Evolutionary conservation across 2,888 invertebrate species (phyloP).

Genomic region (Apotomis betuletana): DNA sequence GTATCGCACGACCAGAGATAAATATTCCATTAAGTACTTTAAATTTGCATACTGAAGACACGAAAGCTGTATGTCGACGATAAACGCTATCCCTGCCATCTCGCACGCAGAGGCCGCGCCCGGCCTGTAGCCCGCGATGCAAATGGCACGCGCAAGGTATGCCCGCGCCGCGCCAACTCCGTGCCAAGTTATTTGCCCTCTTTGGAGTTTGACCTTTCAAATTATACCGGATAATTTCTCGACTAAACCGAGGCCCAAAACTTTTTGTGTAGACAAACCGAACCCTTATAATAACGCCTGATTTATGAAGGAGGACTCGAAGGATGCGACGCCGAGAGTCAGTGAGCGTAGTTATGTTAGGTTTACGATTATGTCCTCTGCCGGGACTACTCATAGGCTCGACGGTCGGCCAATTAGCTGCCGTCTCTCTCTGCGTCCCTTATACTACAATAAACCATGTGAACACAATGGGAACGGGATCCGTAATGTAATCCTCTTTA

Average conservation of each 20-base stretch:
- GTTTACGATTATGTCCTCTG: neutral
- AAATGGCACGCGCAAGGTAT: neutral
- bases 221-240: conserved; percentile 23
- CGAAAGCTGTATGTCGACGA: too few species aligned
- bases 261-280: conserved; percentile 28
- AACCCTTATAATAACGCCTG: conserved; percentile 24
- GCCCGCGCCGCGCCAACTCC: neutral
- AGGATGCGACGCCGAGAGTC: neutral
- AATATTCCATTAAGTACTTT: too few species aligned
- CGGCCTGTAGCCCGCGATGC: neutral
- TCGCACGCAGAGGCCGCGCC: too few species aligned
- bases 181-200: conserved; percentile 22
- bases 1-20: too few species aligned
- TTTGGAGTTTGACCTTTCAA: conserved; percentile 23
- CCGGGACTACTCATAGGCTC: too few species aligned
- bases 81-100: too few species aligned
- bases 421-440: neutral
- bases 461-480: neutral
- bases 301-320: conserved; percentile 13
- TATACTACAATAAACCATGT: neutral
- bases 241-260: conserved; percentile 7
- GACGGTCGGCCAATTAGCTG: too few species aligned
- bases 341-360: neutral
- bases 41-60: too few species aligned
- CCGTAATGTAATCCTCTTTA: conserved; percentile 6